A percentile compares a stretch with the other conserved stretches of the same genome.
Evolutionary conservation across 2,113 vertebrate genomes (phyloP).

Genomic region (Alaudala cheleensis): DNA sequence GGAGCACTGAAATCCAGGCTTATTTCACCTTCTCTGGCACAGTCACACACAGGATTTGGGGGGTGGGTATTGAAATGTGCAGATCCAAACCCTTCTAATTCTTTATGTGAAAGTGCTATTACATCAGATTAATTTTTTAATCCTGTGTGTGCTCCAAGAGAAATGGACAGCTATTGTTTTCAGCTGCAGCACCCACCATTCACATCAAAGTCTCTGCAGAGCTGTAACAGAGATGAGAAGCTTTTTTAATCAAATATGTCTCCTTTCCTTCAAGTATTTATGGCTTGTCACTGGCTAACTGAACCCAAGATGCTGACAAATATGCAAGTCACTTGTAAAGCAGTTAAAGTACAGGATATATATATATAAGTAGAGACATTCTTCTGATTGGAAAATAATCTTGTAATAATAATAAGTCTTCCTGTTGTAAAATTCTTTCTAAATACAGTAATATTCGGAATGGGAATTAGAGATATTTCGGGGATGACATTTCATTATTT

Average conservation of each 20-base stretch:
- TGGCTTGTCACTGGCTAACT: neutral
- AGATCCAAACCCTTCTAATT: neutral
- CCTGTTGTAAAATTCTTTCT: conserved; percentile 38
- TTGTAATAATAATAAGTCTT: conserved; percentile 19
- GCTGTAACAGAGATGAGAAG: neutral
- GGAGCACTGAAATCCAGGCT: neutral
- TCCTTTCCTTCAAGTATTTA: conserved; percentile 28
- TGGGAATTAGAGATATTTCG: conserved; percentile 1
- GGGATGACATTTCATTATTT: conserved; percentile 6
- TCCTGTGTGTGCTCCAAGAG: neutral
- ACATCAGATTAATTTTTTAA: neutral
- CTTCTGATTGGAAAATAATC: conserved; percentile 36
- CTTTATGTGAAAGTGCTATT: neutral
- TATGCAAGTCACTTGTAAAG: neutral
- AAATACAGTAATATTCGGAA: conserved; percentile 3
- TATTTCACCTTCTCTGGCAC: neutral
- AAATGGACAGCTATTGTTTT: neutral
- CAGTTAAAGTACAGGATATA: conserved; percentile 2
- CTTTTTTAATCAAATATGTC: neutral
- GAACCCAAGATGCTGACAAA: neutral
- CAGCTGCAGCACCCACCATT: neutral
- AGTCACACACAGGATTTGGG: neutral
- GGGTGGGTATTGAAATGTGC: neutral
- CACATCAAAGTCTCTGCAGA: neutral
- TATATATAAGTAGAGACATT: neutral